Conservation (phyloP, 1,140 invertebrate genomes). For the Halotydeus destructor region DNA sequence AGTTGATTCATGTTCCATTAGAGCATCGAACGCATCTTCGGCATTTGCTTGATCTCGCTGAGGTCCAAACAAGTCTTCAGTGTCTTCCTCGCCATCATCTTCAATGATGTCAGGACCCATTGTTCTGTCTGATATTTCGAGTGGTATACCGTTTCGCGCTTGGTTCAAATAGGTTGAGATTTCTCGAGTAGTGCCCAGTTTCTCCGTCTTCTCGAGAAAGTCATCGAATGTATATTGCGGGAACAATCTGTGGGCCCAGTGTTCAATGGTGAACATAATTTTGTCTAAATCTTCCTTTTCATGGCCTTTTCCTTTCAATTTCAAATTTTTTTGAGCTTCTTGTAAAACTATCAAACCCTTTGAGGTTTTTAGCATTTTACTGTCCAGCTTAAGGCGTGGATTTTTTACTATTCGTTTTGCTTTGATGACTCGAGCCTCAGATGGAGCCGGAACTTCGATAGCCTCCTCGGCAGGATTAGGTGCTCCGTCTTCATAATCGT, state of each 20-base stretch:
- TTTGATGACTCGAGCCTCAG: background rate
- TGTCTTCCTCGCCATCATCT: background rate
- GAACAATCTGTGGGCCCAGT: slow-evolving; percentile 75
- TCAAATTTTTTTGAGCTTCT: slow-evolving; percentile 53
- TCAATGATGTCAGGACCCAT: background rate
- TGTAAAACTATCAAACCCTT: slow-evolving; percentile 55
- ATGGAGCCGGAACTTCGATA: background rate
- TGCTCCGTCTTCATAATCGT: background rate
- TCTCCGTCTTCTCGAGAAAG: slow-evolving; percentile 54
- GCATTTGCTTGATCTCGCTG: background rate
- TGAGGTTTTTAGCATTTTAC: slow-evolving; percentile 34
- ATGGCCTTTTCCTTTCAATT: slow-evolving; percentile 59
- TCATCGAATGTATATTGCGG: slow-evolving; percentile 70
- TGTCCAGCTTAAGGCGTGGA: slow-evolving; percentile 1
- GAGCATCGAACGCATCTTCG: background rate
- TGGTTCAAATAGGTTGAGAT: slow-evolving; percentile 25
- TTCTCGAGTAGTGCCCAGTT: slow-evolving; percentile 45
- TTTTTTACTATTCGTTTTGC: background rate
- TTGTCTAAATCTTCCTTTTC: slow-evolving; percentile 57
- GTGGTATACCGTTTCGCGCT: slow-evolving; percentile 1
- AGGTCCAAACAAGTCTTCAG: background rate
- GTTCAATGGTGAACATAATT: slow-evolving; percentile 58
- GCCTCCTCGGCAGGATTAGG: background rate
- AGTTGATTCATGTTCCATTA: no score
- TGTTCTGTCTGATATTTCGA: background rate